Base-by-base conservation (phyloP, 1,140 invertebrate genomes). In the Vollenhovia emeryi region DNA sequence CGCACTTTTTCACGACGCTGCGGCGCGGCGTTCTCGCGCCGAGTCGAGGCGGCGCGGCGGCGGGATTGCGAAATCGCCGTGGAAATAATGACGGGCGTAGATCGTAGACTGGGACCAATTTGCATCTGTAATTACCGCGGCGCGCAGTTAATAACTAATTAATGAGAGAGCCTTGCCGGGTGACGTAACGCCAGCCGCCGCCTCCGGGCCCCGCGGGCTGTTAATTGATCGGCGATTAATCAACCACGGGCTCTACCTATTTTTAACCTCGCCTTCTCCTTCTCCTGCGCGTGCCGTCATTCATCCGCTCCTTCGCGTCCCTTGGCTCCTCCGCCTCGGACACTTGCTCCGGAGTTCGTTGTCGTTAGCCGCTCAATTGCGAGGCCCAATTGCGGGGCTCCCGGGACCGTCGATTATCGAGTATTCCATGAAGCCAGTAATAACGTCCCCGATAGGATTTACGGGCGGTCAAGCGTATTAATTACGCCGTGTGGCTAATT, bases 61-160 rank as follows among this genome's bases (percentile, higher is more conserved):
- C 57, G 78, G 52, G 11, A 83, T 91, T 91, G 74, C 75, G 86
- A 91, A 91, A 91, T 85, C 75, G 36, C 64, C 9, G 45, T 50
- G 36, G 62, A 76, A 82, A 91, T 85, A 88, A 84, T 74, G 76
- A 85, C 84, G 85, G 75, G 74, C 79, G 84, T 82, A 64, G 86
- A 64, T 79, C 85, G 78, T 57, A 33, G 55, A 59, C 52, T 27
- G 24, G 74, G 80, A 18, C 79, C 83, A 75, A 92, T 92, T 92
- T 91, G 90, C 91, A 92, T 92, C 86, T 86, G 85, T 90, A 92
- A 91, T 92, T 91, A 87, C 88, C 78, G 68, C 66, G n/a, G 88
- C 74, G 84, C 52, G 76, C 60, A 84, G 88, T 91, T 91, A 92
- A 92, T 91, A 91, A 91, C 36, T 91, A 92, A 92, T 92, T 92